These are phyloP conservation scores for Leptinotarsa rubiginosa DNA, from an alignment of 2,888 invertebrate genomes.

Conservation along the genomic window DNA sequence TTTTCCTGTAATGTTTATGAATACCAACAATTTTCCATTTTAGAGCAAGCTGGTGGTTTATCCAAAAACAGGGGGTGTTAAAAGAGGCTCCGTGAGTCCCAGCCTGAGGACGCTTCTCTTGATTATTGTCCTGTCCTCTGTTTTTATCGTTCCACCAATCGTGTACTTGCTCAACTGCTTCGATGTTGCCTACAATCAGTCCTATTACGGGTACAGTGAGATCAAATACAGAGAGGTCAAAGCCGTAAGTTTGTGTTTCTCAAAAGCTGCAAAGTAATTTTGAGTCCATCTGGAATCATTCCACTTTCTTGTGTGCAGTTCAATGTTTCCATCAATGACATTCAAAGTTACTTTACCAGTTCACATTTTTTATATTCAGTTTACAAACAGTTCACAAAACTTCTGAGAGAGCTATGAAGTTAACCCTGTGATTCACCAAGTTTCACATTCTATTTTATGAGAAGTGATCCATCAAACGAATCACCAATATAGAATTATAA, in stretches of 20 bases:
- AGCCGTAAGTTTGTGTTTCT: constrained; percentile 50
- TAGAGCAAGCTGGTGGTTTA: constrained; percentile 10
- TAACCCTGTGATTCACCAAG: too few species aligned
- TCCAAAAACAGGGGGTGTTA: neutral
- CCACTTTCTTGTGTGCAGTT: too few species aligned
- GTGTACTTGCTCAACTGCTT: constrained; percentile 65
- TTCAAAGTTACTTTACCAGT: too few species aligned
- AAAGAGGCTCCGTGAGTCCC: constrained; percentile 3
- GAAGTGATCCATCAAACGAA: too few species aligned
- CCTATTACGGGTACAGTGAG: constrained; percentile 38
- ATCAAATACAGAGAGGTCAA: constrained; percentile 44
- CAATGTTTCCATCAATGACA: too few species aligned
- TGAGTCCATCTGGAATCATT: too few species aligned
- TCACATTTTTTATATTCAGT: too few species aligned
- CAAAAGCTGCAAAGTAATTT: neutral
- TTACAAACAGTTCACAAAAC: too few species aligned
- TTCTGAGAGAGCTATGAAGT: too few species aligned
- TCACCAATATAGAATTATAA: too few species aligned
- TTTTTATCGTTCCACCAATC: constrained; percentile 64
- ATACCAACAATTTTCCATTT: neutral
- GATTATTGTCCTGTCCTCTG: constrained; percentile 61
- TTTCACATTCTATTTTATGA: too few species aligned
- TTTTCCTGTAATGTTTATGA: neutral
- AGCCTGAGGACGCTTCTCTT: constrained; percentile 50
- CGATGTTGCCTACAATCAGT: constrained; percentile 58